A percentile compares a stretch with the other conserved stretches of the same genome.
phyloP scores from a whole-genome alignment of 2,888 invertebrate species.

The Acanthosepion esculentum region DNA sequence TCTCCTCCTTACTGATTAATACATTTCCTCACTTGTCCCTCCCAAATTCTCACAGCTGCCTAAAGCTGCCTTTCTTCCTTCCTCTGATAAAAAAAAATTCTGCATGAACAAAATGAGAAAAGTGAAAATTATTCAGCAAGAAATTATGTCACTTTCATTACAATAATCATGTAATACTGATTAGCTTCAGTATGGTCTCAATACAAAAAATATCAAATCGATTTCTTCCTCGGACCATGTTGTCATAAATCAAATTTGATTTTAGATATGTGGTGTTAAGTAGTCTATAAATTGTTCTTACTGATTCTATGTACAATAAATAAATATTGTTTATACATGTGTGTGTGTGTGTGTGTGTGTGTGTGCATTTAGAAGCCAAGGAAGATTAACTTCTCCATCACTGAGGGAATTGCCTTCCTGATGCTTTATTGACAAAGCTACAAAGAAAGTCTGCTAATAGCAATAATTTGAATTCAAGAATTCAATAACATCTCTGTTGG shows the following conservation, averaged over 20 bases:
- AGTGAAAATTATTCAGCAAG: neutral
- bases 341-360: neutral
- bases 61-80: neutral
- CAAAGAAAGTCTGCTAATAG: too few species aligned
- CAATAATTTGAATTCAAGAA: too few species aligned
- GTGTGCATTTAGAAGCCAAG: too few species aligned
- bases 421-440: too few species aligned
- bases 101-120: neutral
- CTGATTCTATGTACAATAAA: neutral
- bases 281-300: neutral
- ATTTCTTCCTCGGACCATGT: neutral
- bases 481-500: too few species aligned
- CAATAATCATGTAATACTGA: neutral
- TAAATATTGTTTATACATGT: neutral
- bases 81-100: neutral
- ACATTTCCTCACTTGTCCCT: neutral
- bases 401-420: too few species aligned
- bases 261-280: neutral
- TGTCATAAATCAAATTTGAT: neutral
- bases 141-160: neutral
- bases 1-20: neutral
- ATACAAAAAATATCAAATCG: neutral
- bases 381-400: too few species aligned
- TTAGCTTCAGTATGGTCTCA: neutral
- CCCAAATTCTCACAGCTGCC: neutral